Evolutionary conservation across 1,140 invertebrate genomes (phyloP), one percentile per base, ranked within the genome.

Genomic region (Apis laboriosa): DNA sequence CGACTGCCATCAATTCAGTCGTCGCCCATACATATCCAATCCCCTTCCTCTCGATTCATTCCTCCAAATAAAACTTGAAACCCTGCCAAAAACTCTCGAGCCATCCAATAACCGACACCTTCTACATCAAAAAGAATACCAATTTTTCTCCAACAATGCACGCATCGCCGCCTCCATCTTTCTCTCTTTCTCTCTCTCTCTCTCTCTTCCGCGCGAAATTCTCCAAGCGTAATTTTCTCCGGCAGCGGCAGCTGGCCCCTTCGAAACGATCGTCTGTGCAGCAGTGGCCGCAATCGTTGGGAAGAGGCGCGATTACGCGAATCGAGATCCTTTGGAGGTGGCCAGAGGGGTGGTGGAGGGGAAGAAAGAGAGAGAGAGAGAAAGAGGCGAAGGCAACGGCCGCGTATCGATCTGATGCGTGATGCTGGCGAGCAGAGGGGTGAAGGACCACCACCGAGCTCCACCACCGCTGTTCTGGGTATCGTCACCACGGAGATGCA

Each of bases 321-420:
- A 82, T 82, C 80, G 66, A 56, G 68, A 63, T 19, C 78, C 51
- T 21, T 34, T 21, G 67, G n/a, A 21, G 19, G n/a, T 34, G 53
- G 77, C 77, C 51, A 34, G 55, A 66, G 78, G 17, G 17, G 60
- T 5, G 34, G 34, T 4, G 34, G 34, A 43, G 34, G 34, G 34
- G 34, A 7, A 0, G 34, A 3, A 0, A 43, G 34, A 43, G 34
- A 43, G 34, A 43, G 34, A 43, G 34, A 7, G 34, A 7, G 4
- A 7, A 5, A 4, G 34, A 67, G 76, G 73, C 61, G 63, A 86
- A 85, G 86, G 82, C 60, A 70, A 78, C 80, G 82, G 85, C 76
- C 71, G 72, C 63, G 87, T 91, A 91, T 91, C 90, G 90, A 91
- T 91, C 88, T 80, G 60, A 43, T 71, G 72, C 74, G 85, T 82